Conservation (phyloP, 2,113 vertebrate genomes). For the Climacteris rufus region DNA sequence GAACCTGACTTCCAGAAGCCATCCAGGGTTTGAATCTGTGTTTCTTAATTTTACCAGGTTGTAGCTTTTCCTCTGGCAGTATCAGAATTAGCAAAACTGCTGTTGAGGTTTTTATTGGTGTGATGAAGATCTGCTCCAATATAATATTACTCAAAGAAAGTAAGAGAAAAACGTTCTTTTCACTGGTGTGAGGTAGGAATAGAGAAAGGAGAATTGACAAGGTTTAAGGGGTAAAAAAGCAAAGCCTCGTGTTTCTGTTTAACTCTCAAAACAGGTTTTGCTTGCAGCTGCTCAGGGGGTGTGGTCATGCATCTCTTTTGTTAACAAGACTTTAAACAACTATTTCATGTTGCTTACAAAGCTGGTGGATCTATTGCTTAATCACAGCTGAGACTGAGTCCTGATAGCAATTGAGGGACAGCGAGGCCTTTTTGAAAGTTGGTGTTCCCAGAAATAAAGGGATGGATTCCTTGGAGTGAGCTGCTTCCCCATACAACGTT, state of each 20-base stretch:
- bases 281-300: constrained; percentile 10
- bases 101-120: not conserved
- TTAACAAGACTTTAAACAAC: constrained; percentile 9
- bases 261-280: constrained; percentile 40
- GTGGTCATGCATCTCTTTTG: not conserved
- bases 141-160: not conserved
- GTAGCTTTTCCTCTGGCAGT: not conserved
- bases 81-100: not conserved
- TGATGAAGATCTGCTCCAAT: not conserved
- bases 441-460: not conserved
- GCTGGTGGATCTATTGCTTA: not conserved
- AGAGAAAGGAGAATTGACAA: not conserved
- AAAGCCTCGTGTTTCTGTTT: not conserved
- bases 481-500: fast-evolving
- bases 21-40: not conserved
- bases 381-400: not conserved
- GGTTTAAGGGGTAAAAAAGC: not conserved
- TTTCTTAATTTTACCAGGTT: not conserved
- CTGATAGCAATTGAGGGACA: not conserved
- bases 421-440: not conserved
- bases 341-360: not conserved
- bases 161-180: not conserved
- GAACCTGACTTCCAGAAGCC: not conserved
- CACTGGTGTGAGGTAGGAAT: fast-evolving
- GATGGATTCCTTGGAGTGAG: not conserved